Evolutionary conservation across 2,113 vertebrate genomes (phyloP), one percentile per base, ranked within the genome.

Genomic region (Gobiocypris rarus): DNA sequence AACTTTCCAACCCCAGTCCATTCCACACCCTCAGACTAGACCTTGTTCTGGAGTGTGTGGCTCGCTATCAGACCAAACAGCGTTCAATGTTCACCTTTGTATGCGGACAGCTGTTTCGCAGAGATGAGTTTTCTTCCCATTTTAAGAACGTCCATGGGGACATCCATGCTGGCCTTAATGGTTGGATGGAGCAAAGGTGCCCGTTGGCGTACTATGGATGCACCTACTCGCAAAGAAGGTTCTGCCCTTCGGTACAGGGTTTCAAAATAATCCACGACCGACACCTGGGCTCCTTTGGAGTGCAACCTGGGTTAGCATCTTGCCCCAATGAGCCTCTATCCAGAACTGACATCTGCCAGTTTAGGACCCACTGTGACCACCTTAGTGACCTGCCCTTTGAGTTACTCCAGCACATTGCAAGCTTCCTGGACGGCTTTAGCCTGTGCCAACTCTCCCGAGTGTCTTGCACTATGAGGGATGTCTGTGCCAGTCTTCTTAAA

Each of bases 21-120:
- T 99, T 99, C 93, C 98, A 99, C 94, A 98, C 97, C 0, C 96
- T 99, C 87, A 94, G 98, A 31, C 93, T 99, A 89, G 98, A 99
- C 93, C 94, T 99, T 88, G 97, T 99, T 82, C 95, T 99, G 50
- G 98, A 99, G 91, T 99, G 97, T 86, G 97, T 99, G 82, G 97
- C 97, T 86, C 95, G 98, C 90, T 98, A 99, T 94, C 98, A 99
- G 91, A 98, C 97, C 76, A 99, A 98, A 92, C 98, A 99, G 75
- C 97, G 97, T 89, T 98, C 98, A 88, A 99, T 99, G 98, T 99
- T 99, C 96, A 99, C 98, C 45, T 99, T 99, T 91, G 97, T 99
- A 85, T 99, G 98, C 71, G 98, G 98, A 86, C 98, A 99, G 89
- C 91, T 99, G 88, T 99, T 99, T 88, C 95, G 98, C 85, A 95